Percentiles rank a stretch among this genome's conserved stretches.
phyloP scores from a whole-genome alignment of 2,888 invertebrate species.

The Zeuzera pyrina region DNA sequence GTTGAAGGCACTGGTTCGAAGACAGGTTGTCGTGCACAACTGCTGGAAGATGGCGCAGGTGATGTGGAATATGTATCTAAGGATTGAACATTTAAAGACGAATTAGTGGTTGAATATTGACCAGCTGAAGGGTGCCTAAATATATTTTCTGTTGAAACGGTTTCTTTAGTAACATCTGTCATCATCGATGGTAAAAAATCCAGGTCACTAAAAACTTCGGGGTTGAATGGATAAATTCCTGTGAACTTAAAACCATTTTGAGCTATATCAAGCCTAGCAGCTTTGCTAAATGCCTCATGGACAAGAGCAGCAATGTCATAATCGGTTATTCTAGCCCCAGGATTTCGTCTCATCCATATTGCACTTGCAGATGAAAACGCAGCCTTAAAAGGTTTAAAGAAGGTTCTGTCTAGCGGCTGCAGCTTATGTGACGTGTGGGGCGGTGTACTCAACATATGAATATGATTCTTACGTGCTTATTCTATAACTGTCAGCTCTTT shows the following conservation, averaged over 20 bases:
- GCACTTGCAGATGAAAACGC: constrained; percentile 8
- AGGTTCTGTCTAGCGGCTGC: constrained; percentile 12
- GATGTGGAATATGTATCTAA: not conserved
- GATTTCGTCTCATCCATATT: constrained; percentile 15
- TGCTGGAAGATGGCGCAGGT: not conserved
- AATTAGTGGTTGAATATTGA: not conserved
- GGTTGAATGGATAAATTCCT: constrained; percentile 27
- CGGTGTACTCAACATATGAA: constrained; percentile 20
- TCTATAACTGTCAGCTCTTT: constrained; percentile 12
- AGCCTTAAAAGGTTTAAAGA: constrained; percentile 13
- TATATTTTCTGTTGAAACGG: not conserved
- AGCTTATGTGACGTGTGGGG: constrained; percentile 16
- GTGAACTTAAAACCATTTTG: constrained; percentile 22
- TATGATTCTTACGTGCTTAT: constrained; percentile 15
- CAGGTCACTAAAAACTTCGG: constrained; percentile 14
- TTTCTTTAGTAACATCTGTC: not conserved
- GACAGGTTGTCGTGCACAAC: not conserved
- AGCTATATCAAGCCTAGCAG: constrained; percentile 11
- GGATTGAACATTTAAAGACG: not conserved
- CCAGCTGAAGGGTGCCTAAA: not conserved
- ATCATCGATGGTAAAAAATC: constrained; percentile 8
- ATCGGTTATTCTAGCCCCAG: constrained; percentile 13
- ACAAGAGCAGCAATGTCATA: constrained; percentile 15
- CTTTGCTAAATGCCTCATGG: constrained; percentile 12
- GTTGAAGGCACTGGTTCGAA: not conserved